phyloP scores from a whole-genome alignment of 2,113 vertebrate genomes.

The Megalops atlanticus region DNA sequence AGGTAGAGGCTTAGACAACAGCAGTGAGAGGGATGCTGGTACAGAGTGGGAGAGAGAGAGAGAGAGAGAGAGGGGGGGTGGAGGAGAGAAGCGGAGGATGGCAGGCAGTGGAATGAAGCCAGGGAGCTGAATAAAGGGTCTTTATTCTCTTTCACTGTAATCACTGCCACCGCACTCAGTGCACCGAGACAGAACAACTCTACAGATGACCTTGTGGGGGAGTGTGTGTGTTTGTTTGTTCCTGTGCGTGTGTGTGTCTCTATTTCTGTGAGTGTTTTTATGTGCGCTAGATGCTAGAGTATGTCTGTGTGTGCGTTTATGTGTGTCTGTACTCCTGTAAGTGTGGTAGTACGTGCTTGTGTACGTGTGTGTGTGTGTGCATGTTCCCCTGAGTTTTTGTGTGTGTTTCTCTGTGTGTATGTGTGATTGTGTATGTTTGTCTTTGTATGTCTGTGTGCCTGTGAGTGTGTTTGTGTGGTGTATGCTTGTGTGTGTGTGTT shows the following conservation, averaged over 20 bases:
- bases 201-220: neutral
- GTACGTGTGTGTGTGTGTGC: neutral
- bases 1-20: no score
- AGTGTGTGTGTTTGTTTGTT: neutral
- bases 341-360: neutral
- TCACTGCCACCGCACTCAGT: constrained; percentile 5
- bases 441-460: no score
- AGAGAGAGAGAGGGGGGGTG: neutral
- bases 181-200: neutral
- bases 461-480: neutral
- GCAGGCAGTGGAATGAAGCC: neutral
- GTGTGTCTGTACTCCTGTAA: neutral
- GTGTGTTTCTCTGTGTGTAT: neutral
- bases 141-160: constrained; percentile 4
- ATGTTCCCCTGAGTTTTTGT: neutral
- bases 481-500: neutral
- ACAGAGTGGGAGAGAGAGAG: constrained; percentile 18
- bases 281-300: no score
- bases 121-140: constrained; percentile 5
- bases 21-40: neutral
- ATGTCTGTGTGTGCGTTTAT: neutral
- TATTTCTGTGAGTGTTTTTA: neutral
- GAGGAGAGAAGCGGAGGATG: neutral
- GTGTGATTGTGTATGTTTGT: neutral
- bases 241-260: neutral